Evolutionary conservation across 2,797 vertebrate species (phyloP), one percentile per base, ranked within the genome.

Genomic region (Mustela erminea): DNA sequence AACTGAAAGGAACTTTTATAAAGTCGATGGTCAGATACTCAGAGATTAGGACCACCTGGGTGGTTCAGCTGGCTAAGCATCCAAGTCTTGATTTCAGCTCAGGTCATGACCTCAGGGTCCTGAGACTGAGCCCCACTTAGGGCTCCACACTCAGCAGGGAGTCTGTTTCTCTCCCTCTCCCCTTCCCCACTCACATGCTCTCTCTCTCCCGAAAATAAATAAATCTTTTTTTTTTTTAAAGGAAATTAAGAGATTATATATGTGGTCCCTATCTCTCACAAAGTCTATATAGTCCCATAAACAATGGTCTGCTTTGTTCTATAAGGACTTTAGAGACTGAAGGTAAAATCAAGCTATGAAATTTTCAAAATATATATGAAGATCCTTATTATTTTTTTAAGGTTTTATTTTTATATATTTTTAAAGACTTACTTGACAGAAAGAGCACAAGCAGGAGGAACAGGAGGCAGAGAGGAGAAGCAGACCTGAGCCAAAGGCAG

Each of bases 301-400:
- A 38, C 38, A 70, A n/a, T 64, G 75, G 70, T 75, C 27, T 60
- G 11, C 75, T 82, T 72, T n/a, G 20, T 41, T 80, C n/a, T 60
- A 1, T 12, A 87, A 54, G 35, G 13, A 46, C 35, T 75, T 64
- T 77, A 35, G 41, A 92, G 11, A 89, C 38, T 25, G 27, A 74
- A 38, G 21, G n/a, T 70, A 72, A 66, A 84, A 49, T n/a, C 77
- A 91, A 89, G 32, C 23, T 66, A 52, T 85, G 74, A 23, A 91
- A 43, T 46, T 35, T 75, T 93, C 32, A 80, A 62, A 93, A 93
- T 62, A 64, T n/a, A 27, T 77, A 41, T 23, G 21, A 95, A 91
- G 35, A 94, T 4, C 20, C 94, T 87, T 83, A 18, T n/a, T 66
- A 10, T 35, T 35, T 68, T 35, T 68, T 68, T 21, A 68, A 64